These are phyloP conservation scores for Mesoclemmys tuberculata DNA, from an alignment of 2,113 vertebrate species.

Conservation along the genomic window DNA sequence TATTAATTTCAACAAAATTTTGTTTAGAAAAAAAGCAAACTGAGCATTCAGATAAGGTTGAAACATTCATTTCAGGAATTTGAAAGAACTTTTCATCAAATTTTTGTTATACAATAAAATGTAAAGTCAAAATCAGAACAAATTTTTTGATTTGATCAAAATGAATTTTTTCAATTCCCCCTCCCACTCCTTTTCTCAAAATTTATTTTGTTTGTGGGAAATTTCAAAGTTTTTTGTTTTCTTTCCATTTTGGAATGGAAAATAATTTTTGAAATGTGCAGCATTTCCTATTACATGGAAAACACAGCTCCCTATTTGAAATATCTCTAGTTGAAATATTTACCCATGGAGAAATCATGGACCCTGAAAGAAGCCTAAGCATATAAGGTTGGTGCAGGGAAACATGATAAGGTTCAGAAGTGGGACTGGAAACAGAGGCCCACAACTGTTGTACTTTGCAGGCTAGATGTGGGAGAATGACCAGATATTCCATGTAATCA, in stretches of 20 bases:
- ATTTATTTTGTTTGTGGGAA: background rate
- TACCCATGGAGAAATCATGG: background rate
- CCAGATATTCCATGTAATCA: fast-evolving
- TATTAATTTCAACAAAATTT: background rate
- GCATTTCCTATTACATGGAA: background rate
- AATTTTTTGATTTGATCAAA: background rate
- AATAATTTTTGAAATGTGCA: background rate
- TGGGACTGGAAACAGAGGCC: background rate
- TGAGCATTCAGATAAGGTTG: background rate
- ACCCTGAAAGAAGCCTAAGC: background rate
- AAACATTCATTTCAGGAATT: background rate
- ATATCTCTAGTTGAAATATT: background rate
- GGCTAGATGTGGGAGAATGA: background rate
- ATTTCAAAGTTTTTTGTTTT: background rate
- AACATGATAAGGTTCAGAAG: background rate
- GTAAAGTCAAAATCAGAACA: background rate
- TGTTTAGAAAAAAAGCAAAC: background rate
- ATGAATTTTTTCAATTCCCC: background rate
- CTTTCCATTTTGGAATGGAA: background rate
- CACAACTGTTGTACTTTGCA: background rate
- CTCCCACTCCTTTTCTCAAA: fast-evolving
- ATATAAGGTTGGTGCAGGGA: background rate
- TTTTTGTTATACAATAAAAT: background rate
- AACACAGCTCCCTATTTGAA: background rate
- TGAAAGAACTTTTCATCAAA: background rate